Evolutionary conservation across 2,888 invertebrate genomes (phyloP).

Genomic region (Tenthredo distinguenda): DNA sequence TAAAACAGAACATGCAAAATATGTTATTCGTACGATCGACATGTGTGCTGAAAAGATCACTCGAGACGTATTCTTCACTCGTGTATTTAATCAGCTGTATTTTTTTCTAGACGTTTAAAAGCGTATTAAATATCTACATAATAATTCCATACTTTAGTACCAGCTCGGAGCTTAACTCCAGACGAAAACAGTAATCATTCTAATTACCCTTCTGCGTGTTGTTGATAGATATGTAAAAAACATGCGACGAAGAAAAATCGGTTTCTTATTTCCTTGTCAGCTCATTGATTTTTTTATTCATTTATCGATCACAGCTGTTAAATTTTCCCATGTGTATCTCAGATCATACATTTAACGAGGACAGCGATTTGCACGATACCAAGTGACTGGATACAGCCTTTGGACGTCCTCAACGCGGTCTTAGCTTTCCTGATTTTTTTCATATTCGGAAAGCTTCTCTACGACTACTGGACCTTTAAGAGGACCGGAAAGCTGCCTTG

Average conservation of each 20-base stretch:
- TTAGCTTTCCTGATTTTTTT: constrained; percentile 85
- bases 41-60: constrained; percentile 22
- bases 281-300: background rate
- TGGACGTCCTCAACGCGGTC: constrained; percentile 87
- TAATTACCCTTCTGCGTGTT: background rate
- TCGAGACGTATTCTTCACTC: constrained; percentile 2
- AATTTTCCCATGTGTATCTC: constrained; percentile 57
- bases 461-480: constrained; percentile 91
- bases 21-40: background rate
- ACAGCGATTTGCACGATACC: constrained; percentile 84
- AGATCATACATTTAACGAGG: constrained; percentile 85
- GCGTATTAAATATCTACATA: constrained; percentile 24
- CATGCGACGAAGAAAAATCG: background rate
- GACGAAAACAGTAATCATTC: background rate
- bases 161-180: background rate
- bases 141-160: background rate
- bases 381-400: constrained; percentile 81
- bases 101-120: constrained; percentile 6
- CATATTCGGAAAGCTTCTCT: constrained; percentile 87
- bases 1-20: background rate
- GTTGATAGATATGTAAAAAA: background rate
- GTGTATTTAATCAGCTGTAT: constrained; percentile 10
- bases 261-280: background rate
- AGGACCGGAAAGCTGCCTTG: constrained; percentile 90
- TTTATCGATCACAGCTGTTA: background rate